Evolutionary conservation across 1,140 invertebrate species (phyloP).

Genomic region (Brachionus angularis): DNA sequence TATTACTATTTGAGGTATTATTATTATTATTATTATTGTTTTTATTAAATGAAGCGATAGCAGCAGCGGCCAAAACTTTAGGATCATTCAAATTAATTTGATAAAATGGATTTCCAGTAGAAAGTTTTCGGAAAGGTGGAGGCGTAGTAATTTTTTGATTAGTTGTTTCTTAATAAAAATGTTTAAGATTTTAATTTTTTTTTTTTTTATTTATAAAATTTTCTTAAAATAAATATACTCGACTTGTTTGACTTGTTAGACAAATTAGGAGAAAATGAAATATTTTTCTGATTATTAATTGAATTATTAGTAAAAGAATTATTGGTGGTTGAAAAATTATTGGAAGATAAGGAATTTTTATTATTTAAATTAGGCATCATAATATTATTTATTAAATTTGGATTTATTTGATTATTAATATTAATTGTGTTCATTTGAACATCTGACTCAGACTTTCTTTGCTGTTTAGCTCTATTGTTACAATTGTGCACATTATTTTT

Average conservation of each 20-base stretch:
- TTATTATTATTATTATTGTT: too few species aligned
- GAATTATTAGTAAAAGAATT: background rate
- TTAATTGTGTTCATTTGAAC: conserved; percentile 25
- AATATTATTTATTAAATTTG: too few species aligned
- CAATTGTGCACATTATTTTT: background rate
- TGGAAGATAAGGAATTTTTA: background rate
- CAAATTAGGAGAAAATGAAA: conserved; percentile 10
- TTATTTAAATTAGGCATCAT: background rate
- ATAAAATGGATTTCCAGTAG: conserved; percentile 31
- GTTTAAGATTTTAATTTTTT: background rate
- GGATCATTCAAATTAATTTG: conserved; percentile 14
- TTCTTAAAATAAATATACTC: background rate
- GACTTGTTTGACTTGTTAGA: conserved; percentile 8
- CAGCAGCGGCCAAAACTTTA: background rate
- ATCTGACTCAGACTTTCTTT: conserved; percentile 23
- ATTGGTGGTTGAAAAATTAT: conserved; percentile 16
- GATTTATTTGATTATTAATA: background rate
- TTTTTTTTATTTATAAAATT: background rate
- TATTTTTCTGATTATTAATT: conserved; percentile 6
- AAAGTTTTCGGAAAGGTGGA: conserved; percentile 28
- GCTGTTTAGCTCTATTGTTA: conserved; percentile 31
- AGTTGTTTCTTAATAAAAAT: background rate
- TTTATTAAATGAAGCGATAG: too few species aligned
- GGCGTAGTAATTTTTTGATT: conserved; percentile 22
- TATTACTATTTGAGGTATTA: background rate